Evolutionary conservation across 2,888 invertebrate species (phyloP).

Genomic region (Zaprionus bogoriensis): DNA sequence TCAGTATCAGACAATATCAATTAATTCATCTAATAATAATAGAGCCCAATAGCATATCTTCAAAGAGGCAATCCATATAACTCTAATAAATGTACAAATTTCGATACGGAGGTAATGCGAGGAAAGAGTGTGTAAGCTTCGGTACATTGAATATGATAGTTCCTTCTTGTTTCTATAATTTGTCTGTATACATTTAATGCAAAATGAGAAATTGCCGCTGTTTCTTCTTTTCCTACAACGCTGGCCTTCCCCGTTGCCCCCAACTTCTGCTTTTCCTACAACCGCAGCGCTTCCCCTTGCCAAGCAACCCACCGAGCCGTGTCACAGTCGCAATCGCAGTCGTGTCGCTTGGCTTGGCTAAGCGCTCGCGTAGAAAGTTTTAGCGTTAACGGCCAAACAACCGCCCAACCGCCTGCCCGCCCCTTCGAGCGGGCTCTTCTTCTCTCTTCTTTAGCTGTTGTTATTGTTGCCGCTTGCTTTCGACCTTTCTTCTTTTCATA

Average conservation of each 20-base stretch:
- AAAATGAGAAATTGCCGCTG: slow-evolving; percentile 53
- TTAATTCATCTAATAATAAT: no score
- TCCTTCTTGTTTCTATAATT: not conserved
- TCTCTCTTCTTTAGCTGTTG: slow-evolving; percentile 14
- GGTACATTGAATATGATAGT: not conserved
- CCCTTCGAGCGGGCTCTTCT: slow-evolving; percentile 9
- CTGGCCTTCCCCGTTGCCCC: slow-evolving; percentile 32
- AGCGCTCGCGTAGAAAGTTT: slow-evolving; percentile 74
- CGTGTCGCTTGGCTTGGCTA: slow-evolving; percentile 70
- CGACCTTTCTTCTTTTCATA: slow-evolving; percentile 69
- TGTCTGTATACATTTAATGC: slow-evolving; percentile 45
- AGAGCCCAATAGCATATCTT: no score
- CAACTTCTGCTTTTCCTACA: not conserved
- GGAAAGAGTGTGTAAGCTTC: not conserved
- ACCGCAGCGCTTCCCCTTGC: not conserved
- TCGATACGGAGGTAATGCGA: no score
- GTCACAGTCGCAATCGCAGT: slow-evolving; percentile 14
- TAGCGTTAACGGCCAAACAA: slow-evolving; percentile 66
- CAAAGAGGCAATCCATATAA: no score
- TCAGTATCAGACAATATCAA: no score
- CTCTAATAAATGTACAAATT: no score
- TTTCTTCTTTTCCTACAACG: slow-evolving; percentile 19
- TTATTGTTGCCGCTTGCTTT: slow-evolving; percentile 55
- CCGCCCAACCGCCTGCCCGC: slow-evolving; percentile 37
- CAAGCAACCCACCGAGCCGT: not conserved